phyloP scores from a whole-genome alignment of 2,113 vertebrate species.

The Pteronura brasiliensis region DNA sequence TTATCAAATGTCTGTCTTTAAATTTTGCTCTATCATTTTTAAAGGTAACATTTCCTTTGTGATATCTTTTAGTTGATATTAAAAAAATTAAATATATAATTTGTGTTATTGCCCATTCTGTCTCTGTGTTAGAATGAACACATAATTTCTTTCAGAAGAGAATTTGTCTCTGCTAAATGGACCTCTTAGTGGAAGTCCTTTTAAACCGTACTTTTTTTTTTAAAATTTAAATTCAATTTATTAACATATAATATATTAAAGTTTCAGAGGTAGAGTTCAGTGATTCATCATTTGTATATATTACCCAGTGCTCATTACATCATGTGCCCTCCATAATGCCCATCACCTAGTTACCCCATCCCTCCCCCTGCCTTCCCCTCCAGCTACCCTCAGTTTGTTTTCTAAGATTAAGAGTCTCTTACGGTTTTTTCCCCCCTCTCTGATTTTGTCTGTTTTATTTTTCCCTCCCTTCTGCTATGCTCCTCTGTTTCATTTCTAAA shows the following conservation, averaged over 20 bases:
- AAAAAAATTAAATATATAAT: neutral
- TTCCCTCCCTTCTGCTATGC: neutral
- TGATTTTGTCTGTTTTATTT: neutral
- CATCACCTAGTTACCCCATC: neutral
- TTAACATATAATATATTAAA: neutral
- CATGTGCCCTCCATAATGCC: neutral
- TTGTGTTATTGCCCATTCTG: neutral
- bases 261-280: neutral
- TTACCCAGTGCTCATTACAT: neutral
- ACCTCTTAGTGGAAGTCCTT: conserved; percentile 10
- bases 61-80: neutral
- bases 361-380: too few species aligned
- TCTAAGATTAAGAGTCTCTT: neutral
- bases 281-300: neutral
- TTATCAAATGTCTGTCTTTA: conserved; percentile 27
- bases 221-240: neutral
- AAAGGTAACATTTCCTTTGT: neutral
- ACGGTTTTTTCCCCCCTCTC: neutral
- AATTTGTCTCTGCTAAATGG: neutral
- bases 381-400: neutral
- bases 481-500: neutral
- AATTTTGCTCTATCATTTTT: conserved; percentile 1
- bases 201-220: neutral
- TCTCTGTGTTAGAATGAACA: neutral
- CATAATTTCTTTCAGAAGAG: neutral